Evolutionary conservation across 2,888 invertebrate genomes (phyloP).

Genomic region (Xestia sexstrigata): DNA sequence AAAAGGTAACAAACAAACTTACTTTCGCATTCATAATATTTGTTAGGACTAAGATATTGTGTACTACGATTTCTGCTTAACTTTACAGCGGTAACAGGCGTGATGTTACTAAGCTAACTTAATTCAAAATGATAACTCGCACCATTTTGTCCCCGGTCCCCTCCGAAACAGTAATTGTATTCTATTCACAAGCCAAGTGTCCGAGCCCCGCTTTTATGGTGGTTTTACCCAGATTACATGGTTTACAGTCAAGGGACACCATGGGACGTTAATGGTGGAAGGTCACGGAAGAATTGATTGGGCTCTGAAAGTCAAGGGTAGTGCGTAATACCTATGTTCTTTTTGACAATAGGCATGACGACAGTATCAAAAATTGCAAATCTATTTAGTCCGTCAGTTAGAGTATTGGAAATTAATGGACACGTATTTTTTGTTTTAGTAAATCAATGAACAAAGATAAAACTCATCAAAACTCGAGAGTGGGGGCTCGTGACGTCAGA

Average conservation of each 20-base stretch:
- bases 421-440: too few species aligned
- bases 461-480: too few species aligned
- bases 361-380: too few species aligned
- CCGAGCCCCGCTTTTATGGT: constrained; percentile 64
- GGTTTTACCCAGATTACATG: constrained; percentile 67
- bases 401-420: too few species aligned
- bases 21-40: too few species aligned
- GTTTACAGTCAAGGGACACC: constrained; percentile 64
- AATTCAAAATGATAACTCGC: background rate
- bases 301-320: background rate
- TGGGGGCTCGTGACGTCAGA: too few species aligned
- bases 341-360: too few species aligned
- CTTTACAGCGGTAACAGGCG: background rate
- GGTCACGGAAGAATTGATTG: constrained; percentile 51
- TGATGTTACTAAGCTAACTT: background rate
- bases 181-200: constrained; percentile 56
- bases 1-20: too few species aligned
- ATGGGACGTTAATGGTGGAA: constrained; percentile 55
- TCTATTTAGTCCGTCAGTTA: too few species aligned
- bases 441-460: too few species aligned
- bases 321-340: background rate
- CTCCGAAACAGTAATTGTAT: constrained; percentile 13
- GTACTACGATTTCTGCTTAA: background rate
- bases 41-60: background rate
- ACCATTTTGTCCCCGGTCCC: constrained; percentile 15